phyloP scores from a whole-genome alignment of 1,140 invertebrate species.

The Drosophila arizonae region DNA sequence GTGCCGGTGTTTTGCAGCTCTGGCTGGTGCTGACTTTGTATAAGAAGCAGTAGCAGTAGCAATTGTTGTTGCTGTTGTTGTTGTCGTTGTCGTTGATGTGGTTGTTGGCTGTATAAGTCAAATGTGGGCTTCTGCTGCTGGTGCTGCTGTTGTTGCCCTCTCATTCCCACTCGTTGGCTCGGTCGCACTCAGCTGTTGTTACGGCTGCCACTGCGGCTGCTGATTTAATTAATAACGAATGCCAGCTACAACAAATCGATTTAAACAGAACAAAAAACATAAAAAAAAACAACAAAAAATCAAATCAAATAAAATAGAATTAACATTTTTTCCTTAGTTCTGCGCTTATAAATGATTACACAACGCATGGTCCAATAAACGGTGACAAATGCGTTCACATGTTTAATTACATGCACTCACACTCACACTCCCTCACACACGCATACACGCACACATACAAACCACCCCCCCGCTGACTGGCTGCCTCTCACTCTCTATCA shows the following conservation, averaged over 20 bases:
- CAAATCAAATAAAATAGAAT: slow-evolving; percentile 72
- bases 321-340: slow-evolving; percentile 38
- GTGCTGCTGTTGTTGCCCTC: slow-evolving; percentile 23
- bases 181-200: slow-evolving; percentile 38
- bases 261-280: slow-evolving; percentile 49
- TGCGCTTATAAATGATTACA: slow-evolving; percentile 53
- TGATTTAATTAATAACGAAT: slow-evolving; percentile 81
- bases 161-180: slow-evolving; percentile 39
- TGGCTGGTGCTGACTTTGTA: slow-evolving; percentile 34
- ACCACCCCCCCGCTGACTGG: background rate
- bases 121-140: slow-evolving; percentile 42
- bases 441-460: background rate
- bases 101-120: slow-evolving; percentile 43
- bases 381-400: slow-evolving; percentile 41
- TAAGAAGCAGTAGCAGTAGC: slow-evolving; percentile 18
- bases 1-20: slow-evolving; percentile 55
- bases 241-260: slow-evolving; percentile 80
- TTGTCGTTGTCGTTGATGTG: slow-evolving; percentile 20
- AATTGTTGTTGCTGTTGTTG: slow-evolving; percentile 25
- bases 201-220: slow-evolving; percentile 36
- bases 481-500: background rate
- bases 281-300: slow-evolving; percentile 44
- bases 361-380: slow-evolving; percentile 45
- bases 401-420: slow-evolving; percentile 26
- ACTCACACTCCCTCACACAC: slow-evolving; percentile 1